These are phyloP conservation scores for Subacronicta megacephala DNA, from an alignment of 2,888 invertebrate species.

Conservation along the genomic window DNA sequence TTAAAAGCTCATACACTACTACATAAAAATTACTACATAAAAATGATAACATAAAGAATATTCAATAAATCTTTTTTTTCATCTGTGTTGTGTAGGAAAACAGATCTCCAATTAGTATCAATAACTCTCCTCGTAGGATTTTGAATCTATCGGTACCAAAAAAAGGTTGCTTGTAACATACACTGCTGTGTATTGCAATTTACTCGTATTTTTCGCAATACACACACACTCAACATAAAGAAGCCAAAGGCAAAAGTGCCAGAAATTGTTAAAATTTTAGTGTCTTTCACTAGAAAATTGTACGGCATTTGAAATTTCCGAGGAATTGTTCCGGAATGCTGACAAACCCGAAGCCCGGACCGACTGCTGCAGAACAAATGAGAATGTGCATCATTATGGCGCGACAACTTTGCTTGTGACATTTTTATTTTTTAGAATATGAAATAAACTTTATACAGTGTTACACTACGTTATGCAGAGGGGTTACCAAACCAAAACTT, in stretches of 20 bases:
- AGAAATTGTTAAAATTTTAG: slow-evolving; percentile 33
- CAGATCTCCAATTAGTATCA: no score
- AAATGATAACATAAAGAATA: no score
- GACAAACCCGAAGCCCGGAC: slow-evolving; percentile 3
- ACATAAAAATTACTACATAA: no score
- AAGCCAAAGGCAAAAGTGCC: slow-evolving; percentile 17
- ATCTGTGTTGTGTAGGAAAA: no score
- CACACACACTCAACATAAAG: slow-evolving; percentile 6
- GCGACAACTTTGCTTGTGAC: background rate
- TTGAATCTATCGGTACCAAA: background rate
- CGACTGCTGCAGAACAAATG: slow-evolving; percentile 27
- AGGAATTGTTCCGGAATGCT: slow-evolving; percentile 27
- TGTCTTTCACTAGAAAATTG: slow-evolving; percentile 29
- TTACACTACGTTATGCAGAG: no score
- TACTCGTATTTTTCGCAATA: slow-evolving; percentile 4
- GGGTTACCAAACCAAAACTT: no score
- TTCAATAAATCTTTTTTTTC: no score
- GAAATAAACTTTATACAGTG: no score
- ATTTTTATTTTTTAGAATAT: no score
- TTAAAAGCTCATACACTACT: no score
- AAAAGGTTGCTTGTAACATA: slow-evolving; percentile 4
- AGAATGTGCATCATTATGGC: slow-evolving; percentile 10
- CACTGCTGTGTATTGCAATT: background rate
- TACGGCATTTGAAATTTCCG: slow-evolving; percentile 20
- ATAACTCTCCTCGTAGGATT: background rate